Evolutionary conservation across 1,140 invertebrate species (phyloP).

Genomic region (Drosophila triauraria): DNA sequence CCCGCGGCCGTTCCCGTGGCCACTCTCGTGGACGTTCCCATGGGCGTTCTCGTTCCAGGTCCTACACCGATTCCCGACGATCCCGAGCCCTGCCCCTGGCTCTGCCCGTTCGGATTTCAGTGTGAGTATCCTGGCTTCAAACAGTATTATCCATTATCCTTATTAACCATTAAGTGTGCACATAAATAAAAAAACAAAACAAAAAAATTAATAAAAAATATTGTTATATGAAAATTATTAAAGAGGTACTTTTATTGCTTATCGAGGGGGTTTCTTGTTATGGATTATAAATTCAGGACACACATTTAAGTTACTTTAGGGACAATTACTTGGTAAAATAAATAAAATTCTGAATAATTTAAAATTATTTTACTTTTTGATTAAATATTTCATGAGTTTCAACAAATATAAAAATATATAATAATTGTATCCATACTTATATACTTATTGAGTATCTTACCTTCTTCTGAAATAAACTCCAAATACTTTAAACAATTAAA

Average conservation of each 20-base stretch:
- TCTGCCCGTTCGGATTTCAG: conserved; percentile 47
- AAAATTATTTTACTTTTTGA: background rate
- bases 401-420: no score
- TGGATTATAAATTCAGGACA: background rate
- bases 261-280: background rate
- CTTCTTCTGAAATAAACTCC: background rate
- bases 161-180: conserved; percentile 12
- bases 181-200: conserved; percentile 30
- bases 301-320: background rate
- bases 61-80: conserved; percentile 48
- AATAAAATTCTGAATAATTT: background rate
- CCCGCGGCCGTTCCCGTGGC: conserved; percentile 49
- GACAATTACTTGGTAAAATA: rapidly evolving
- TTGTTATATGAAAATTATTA: background rate
- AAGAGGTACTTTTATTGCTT: background rate
- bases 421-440: no score
- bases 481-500: background rate
- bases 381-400: background rate
- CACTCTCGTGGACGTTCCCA: conserved; percentile 53
- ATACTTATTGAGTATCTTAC: background rate
- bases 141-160: conserved; percentile 2
- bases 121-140: conserved; percentile 40
- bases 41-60: conserved; percentile 56
- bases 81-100: conserved; percentile 39
- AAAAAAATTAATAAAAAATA: conserved; percentile 16